These are phyloP conservation scores for Lycaena phlaeas DNA, from an alignment of 2,888 invertebrate species.

Conservation along the genomic window DNA sequence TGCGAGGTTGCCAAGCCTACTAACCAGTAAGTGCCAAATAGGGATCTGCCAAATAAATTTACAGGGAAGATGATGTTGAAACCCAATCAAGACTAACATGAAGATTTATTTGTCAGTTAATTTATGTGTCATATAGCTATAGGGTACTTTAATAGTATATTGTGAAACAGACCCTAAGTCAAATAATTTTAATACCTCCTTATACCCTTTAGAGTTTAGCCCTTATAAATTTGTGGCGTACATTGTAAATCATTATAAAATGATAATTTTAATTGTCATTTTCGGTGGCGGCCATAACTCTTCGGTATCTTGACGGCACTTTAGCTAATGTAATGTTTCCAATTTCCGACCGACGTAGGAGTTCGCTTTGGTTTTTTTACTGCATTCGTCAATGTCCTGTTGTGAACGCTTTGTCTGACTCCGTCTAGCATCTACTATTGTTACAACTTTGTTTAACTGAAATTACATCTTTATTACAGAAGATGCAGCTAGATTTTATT, in stretches of 20 bases:
- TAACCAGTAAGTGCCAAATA: no score
- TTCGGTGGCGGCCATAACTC: constrained; percentile 45
- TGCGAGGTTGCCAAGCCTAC: no score
- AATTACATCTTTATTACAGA: neutral
- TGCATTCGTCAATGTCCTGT: constrained; percentile 62
- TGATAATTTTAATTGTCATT: constrained; percentile 19
- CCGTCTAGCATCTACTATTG: constrained; percentile 20
- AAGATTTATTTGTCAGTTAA: no score
- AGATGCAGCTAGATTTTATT: neutral
- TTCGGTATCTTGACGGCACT: constrained; percentile 45
- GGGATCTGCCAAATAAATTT: no score
- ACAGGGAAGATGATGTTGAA: no score
- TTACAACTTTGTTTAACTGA: constrained; percentile 15
- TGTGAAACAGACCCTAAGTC: no score
- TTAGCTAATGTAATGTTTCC: constrained; percentile 57
- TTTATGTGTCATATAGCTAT: no score
- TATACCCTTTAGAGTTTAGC: constrained; percentile 5
- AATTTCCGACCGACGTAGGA: constrained; percentile 49
- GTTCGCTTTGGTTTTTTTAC: constrained; percentile 43
- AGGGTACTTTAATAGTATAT: no score
- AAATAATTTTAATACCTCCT: no score
- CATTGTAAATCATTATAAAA: constrained; percentile 15
- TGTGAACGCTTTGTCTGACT: constrained; percentile 45
- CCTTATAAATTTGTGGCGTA: constrained; percentile 5
- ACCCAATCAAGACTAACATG: no score